Percentiles rank a stretch among this genome's conserved stretches.
These are phyloP conservation scores for Danio choprae DNA, from an alignment of 2,797 vertebrate genomes.

Conservation along the genomic window DNA sequence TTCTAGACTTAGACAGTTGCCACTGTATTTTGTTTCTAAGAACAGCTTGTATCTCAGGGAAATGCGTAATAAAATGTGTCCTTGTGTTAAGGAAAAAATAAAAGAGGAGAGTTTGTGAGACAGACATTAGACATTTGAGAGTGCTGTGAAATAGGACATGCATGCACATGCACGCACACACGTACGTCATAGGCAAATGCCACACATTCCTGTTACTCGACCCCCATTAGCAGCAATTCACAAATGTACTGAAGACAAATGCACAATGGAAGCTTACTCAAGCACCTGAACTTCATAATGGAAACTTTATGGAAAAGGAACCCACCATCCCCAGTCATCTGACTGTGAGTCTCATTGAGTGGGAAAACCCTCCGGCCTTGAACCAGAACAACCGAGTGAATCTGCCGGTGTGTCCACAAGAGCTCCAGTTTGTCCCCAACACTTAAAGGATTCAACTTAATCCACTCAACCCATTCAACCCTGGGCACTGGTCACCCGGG, in stretches of 20 bases:
- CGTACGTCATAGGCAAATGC: slow-evolving; percentile 6
- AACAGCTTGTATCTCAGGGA: not conserved
- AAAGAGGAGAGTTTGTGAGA: not conserved
- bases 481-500: too few species aligned
- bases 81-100: not conserved
- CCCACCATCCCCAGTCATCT: too few species aligned
- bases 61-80: not conserved
- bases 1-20: not conserved
- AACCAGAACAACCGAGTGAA: too few species aligned
- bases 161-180: not conserved
- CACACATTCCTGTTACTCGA: not conserved
- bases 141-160: not conserved
- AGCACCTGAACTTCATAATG: too few species aligned
- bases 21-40: not conserved
- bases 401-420: too few species aligned
- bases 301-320: too few species aligned
- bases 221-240: slow-evolving; percentile 54
- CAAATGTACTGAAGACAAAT: slow-evolving; percentile 51
- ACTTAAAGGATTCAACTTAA: too few species aligned
- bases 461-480: too few species aligned
- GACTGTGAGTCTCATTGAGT: too few species aligned
- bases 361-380: too few species aligned
- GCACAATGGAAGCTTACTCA: too few species aligned
- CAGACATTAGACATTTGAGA: not conserved
- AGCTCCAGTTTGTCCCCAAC: too few species aligned